Evolutionary conservation across 1,140 invertebrate species (phyloP).

Genomic region (Tenebrio molitor): DNA sequence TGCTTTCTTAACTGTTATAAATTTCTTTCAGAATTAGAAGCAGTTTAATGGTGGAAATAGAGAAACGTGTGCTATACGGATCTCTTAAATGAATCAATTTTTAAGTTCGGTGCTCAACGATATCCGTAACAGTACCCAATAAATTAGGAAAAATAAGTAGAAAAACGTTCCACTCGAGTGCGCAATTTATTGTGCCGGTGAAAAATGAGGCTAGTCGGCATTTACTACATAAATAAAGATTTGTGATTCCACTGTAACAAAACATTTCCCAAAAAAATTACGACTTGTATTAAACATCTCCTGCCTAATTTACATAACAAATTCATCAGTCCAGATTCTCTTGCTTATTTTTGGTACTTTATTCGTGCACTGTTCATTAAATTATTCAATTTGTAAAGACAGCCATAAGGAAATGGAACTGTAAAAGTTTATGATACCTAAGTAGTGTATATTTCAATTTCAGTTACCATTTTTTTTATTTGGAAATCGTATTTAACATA

Average conservation of each 20-base stretch:
- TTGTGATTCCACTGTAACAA: conserved; percentile 22
- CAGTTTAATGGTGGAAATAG: background rate
- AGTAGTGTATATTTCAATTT: background rate
- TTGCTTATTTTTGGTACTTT: background rate
- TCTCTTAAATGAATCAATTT: conserved; percentile 29
- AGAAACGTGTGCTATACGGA: conserved; percentile 2
- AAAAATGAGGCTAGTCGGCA: conserved; percentile 26
- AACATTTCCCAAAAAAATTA: conserved; percentile 16
- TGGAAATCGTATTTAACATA: background rate
- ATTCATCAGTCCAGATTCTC: conserved; percentile 5
- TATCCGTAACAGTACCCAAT: conserved; percentile 31
- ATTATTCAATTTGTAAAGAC: conserved; percentile 1
- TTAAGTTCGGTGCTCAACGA: conserved; percentile 24
- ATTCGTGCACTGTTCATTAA: conserved; percentile 2
- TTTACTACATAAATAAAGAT: conserved; percentile 41
- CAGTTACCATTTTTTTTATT: conserved; percentile 9
- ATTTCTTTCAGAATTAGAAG: conserved; percentile 14
- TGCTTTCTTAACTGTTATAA: too few relatives aligned
- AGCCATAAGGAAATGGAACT: background rate
- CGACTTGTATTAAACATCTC: background rate
- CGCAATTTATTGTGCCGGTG: conserved; percentile 30
- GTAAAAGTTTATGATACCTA: conserved; percentile 9
- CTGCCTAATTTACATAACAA: conserved; percentile 12
- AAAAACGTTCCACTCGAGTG: conserved; percentile 35
- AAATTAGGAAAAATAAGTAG: conserved; percentile 39